Evolutionary conservation across 2,888 invertebrate genomes (phyloP), one percentile per base, ranked within the genome.

Genomic region (Leucophenga maculata): DNA sequence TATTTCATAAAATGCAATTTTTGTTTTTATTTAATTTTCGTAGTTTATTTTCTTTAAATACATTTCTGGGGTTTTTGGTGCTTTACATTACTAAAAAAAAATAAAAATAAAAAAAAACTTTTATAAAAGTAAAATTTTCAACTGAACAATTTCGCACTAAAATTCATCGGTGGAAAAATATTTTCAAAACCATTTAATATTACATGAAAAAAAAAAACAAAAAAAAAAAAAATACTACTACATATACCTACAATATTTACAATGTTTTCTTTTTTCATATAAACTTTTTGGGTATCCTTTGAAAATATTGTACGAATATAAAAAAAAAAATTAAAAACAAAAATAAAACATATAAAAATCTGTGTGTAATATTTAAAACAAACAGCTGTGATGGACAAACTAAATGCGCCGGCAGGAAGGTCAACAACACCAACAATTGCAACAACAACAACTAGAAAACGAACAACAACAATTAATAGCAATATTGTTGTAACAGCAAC

Each of bases 361-460:
- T 50, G 50, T 50, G n/a, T n/a, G n/a, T 16, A 50, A 50, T 18
- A 50, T 76, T 76, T 74, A 75, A 79, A 84, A 75, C 76, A 81
- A 83, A 83, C 87, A 88, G 88, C 86, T 87, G 89, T 85, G 84
- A 83, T 83, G 83, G 83, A 79, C 74, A 80, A 84, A 82, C 73
- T 76, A 74, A 84, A 84, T 79, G 79, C 86, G 90, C 91, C 92
- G 92, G 92, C 92, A 92, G 92, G 92, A 92, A 92, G 92, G 92
- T 91, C 91, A 80, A 77, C 83, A 78, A 68, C 75, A 74, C 72
- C 77, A 75, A 69, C 77, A 72, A 74, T 72, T 67, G 70, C 70
- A 77, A 77, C 74, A 89, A 88, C 89, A 88, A 89, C 72, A 68
- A 68, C 70, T 72, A 69, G 69, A 69, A 65, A 69, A 73, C 69